phyloP scores from a whole-genome alignment of 2,113 vertebrate species.

The Plectropomus leopardus region DNA sequence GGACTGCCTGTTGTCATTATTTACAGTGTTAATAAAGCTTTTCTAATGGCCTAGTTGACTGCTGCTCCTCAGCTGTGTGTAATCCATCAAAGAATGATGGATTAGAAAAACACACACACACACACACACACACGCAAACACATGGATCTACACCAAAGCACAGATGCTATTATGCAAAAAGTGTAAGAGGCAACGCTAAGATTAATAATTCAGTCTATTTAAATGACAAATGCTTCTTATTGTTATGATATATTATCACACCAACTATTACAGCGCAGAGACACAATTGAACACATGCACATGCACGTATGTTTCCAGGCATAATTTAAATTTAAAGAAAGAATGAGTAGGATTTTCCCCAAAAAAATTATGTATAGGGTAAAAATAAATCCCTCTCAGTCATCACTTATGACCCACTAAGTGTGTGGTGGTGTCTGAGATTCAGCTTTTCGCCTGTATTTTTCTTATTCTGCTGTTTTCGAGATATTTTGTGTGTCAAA shows the following conservation, averaged over 20 bases:
- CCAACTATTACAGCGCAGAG: background rate
- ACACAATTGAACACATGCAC: background rate
- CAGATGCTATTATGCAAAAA: background rate
- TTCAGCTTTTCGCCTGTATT: too few relatives aligned
- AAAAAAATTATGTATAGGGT: too few relatives aligned
- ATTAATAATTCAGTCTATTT: conserved; percentile 32
- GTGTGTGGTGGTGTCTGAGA: too few relatives aligned
- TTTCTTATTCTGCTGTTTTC: too few relatives aligned
- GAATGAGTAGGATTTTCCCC: too few relatives aligned
- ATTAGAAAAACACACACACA: conserved; percentile 23
- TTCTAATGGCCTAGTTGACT: conserved; percentile 45
- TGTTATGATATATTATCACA: conserved; percentile 20
- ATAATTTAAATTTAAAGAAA: conserved; percentile 10
- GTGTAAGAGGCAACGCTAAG: conserved; percentile 2
- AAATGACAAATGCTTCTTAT: conserved; percentile 15
- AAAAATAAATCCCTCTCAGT: too few relatives aligned
- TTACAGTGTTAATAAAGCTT: conserved; percentile 56
- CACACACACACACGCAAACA: background rate
- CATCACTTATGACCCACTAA: too few relatives aligned
- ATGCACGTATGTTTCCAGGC: background rate
- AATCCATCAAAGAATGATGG: conserved; percentile 56
- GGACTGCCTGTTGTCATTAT: conserved; percentile 39
- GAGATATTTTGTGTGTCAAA: too few relatives aligned
- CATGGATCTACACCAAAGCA: background rate
- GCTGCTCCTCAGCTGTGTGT: conserved; percentile 34